Percentiles rank a stretch among this genome's conserved stretches.
phyloP scores from a whole-genome alignment of 2,797 vertebrate species.

The Emys orbicularis region DNA sequence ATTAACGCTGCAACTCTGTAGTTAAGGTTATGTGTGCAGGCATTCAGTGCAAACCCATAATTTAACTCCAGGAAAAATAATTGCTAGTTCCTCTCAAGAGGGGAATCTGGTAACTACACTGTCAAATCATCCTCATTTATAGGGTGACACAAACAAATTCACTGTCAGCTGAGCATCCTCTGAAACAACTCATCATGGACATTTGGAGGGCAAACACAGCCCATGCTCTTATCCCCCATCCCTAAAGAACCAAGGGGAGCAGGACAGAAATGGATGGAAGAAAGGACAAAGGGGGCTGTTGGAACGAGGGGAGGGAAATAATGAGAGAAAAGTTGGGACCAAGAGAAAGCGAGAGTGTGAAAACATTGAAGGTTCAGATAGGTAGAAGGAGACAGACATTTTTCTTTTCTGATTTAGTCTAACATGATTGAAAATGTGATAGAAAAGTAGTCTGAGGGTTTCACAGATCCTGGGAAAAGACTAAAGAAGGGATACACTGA shows the following conservation, averaged over 20 bases:
- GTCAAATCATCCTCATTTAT: background rate
- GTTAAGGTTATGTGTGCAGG: background rate
- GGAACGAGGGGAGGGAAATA: background rate
- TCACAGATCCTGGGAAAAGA: background rate
- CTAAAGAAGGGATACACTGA: background rate
- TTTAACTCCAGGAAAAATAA: background rate
- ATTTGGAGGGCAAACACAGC: background rate
- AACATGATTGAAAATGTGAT: background rate
- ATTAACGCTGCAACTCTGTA: slow-evolving; percentile 27
- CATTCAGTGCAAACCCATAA: background rate
- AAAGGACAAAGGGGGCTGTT: background rate
- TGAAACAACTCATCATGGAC: background rate
- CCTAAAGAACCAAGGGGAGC: background rate
- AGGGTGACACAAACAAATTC: background rate
- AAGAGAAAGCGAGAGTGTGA: background rate
- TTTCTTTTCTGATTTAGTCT: background rate
- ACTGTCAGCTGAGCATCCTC: background rate
- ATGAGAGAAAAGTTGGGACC: background rate
- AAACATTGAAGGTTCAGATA: background rate
- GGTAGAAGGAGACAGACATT: background rate
- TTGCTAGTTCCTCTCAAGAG: background rate
- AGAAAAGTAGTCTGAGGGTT: background rate
- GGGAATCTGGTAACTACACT: background rate
- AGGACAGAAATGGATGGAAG: background rate
- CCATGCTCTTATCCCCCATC: background rate